Percentiles rank a stretch among this genome's conserved stretches.
These are phyloP conservation scores for Haliaeetus leucogaster DNA, from an alignment of 2,113 vertebrate species.

Conservation along the genomic window DNA sequence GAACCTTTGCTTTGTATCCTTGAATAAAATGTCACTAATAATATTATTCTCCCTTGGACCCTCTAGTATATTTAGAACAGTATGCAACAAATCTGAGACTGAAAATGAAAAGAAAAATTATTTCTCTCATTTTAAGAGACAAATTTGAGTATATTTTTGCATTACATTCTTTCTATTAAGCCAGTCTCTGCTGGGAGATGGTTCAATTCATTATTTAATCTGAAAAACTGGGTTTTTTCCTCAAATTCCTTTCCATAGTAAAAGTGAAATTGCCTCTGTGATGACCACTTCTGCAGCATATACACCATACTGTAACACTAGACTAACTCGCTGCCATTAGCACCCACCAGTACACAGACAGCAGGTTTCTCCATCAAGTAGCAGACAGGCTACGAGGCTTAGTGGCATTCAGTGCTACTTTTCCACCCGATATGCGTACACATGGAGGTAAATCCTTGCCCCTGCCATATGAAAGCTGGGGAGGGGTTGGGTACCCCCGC, in stretches of 20 bases:
- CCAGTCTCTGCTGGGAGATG: not conserved
- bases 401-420: not conserved
- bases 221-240: not conserved
- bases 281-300: not conserved
- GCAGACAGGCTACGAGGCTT: not conserved
- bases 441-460: not conserved
- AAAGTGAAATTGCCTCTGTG: not conserved
- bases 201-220: not conserved
- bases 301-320: not conserved
- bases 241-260: not conserved
- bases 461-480: accelerated
- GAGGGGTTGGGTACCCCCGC: accelerated
- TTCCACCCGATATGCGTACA: not conserved
- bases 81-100: not conserved
- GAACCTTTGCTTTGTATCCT: not conserved
- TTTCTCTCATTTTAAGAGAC: not conserved
- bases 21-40: not conserved
- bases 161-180: not conserved
- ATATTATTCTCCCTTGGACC: not conserved
- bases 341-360: not conserved
- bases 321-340: not conserved
- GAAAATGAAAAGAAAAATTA: not conserved
- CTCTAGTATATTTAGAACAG: not conserved
- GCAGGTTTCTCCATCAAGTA: not conserved
- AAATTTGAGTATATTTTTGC: not conserved